Base-by-base conservation (phyloP, 23 tunicate genomes). In the Phallusia fumigata region DNA sequence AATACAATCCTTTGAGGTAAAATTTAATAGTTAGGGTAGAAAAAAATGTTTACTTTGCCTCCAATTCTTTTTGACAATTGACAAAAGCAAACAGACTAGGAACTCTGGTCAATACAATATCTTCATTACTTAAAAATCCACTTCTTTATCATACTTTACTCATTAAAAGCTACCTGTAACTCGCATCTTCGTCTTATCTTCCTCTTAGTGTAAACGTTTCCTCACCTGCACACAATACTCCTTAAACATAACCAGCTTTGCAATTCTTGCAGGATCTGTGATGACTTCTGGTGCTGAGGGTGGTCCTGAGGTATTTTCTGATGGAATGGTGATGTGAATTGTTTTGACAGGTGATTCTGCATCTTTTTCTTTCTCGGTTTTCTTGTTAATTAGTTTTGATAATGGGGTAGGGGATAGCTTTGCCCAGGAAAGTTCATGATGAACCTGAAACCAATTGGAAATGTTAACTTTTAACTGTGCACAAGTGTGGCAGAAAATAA, bases 351-450 rank as follows among this genome's bases (percentile, higher is more conserved):
- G 3, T 24, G 74, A 11, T 6, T 33, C 81, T 19, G 19, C 36
- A 5, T 50, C 30, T 22, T 52, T 35, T 28, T 76, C 78, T 40
- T 32, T 0, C 0, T 83, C 82, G 44, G 76, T 73, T 34, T 82
- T 82, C 65, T 76, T 49, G 30, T 52, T 86, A 30, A 87, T 76
- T 31, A 83, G 80, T 33, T 76, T 78, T 21, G 88, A 32, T 33
- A 84, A 53, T 34, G 97, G 97, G 24, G 87, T 64, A 0, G 91
- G 91, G 19, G 88, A 79, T 12, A 52, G 31, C 35, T 87, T 87
- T 15, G 91, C 91, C 91, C 91, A 87, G 18, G 91, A 87, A 15
- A 87, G 53, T 2, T 87, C 91, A 45, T 87, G 91, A 0, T 76
- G 74, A 19, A 87, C 86, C 91, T 87, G 45, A 28, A 52, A n/a